A percentile compares a stretch with the other conserved stretches of the same genome.
Conservation (phyloP, 2,888 invertebrate genomes). For the Phengaris alcon region DNA sequence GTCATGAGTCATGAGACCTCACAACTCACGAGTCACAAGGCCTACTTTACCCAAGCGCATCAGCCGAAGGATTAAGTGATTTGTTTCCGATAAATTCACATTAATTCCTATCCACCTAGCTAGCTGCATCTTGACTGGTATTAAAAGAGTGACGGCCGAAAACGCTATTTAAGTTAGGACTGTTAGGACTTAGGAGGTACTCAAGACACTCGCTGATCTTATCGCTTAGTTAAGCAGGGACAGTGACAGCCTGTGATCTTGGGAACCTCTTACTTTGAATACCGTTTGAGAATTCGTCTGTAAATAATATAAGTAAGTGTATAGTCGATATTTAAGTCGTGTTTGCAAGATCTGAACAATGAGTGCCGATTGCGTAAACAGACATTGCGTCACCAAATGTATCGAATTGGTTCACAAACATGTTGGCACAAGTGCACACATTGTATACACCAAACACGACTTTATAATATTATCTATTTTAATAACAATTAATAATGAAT, state of each 20-base stretch:
- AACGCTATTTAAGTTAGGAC: no score
- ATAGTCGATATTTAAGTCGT: conserved; percentile 38
- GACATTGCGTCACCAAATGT: conserved; percentile 62
- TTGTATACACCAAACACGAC: background rate
- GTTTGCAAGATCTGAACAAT: conserved; percentile 51
- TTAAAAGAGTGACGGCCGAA: no score
- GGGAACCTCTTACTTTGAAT: no score
- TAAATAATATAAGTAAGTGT: background rate
- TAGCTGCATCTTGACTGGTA: no score
- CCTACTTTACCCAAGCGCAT: background rate
- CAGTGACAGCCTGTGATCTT: no score
- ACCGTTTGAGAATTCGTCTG: background rate
- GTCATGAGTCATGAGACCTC: background rate
- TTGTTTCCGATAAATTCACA: background rate
- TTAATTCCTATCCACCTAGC: background rate
- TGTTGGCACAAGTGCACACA: conserved; percentile 68
- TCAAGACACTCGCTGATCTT: no score
- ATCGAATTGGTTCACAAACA: conserved; percentile 67
- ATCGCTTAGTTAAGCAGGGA: no score
- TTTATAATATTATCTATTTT: background rate
- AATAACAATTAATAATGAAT: background rate
- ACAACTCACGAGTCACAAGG: background rate
- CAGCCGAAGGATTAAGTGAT: background rate
- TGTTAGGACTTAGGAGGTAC: no score
- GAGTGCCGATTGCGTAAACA: conserved; percentile 51